Evolutionary conservation across 2,888 invertebrate species (phyloP).

Genomic region (Euspilapteryx auroguttella): DNA sequence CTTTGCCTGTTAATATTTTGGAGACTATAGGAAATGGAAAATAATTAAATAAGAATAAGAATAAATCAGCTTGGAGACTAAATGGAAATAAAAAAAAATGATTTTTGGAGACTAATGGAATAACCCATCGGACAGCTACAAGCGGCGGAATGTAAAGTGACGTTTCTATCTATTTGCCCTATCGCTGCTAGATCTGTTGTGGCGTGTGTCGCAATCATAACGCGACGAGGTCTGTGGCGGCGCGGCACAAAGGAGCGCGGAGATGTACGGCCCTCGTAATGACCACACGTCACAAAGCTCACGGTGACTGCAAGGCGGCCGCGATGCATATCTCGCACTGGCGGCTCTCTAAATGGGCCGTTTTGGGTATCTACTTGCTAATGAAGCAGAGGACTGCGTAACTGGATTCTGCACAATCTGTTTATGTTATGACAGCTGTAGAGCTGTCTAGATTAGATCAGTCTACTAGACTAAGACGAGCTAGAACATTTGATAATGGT

Average conservation of each 20-base stretch:
- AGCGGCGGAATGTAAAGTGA: slow-evolving; percentile 46
- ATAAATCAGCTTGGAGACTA: too few species aligned
- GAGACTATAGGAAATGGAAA: too few species aligned
- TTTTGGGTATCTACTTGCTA: slow-evolving; percentile 58
- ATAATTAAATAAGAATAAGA: too few species aligned
- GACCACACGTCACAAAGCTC: slow-evolving; percentile 42
- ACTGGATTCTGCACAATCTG: too few species aligned
- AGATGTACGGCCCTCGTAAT: slow-evolving; percentile 50
- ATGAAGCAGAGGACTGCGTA: slow-evolving; percentile 45
- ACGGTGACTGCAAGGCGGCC: slow-evolving; percentile 29
- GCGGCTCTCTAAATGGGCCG: slow-evolving; percentile 49
- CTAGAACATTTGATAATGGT: too few species aligned
- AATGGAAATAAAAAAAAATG: too few species aligned
- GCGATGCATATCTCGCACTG: slow-evolving; percentile 51
- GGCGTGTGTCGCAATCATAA: slow-evolving; percentile 48
- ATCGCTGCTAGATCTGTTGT: slow-evolving; percentile 50
- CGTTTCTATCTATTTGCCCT: slow-evolving; percentile 55
- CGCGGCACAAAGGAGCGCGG: slow-evolving; percentile 44
- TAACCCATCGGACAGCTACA: too few species aligned
- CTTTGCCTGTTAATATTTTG: too few species aligned
- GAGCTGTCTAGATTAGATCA: too few species aligned
- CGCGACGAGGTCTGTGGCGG: slow-evolving; percentile 34
- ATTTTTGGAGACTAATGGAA: too few species aligned
- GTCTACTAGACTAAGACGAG: too few species aligned
- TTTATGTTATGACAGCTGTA: too few species aligned